Base-by-base conservation (phyloP, 2,797 vertebrate genomes). In the Gymnothorax javanicus region DNA sequence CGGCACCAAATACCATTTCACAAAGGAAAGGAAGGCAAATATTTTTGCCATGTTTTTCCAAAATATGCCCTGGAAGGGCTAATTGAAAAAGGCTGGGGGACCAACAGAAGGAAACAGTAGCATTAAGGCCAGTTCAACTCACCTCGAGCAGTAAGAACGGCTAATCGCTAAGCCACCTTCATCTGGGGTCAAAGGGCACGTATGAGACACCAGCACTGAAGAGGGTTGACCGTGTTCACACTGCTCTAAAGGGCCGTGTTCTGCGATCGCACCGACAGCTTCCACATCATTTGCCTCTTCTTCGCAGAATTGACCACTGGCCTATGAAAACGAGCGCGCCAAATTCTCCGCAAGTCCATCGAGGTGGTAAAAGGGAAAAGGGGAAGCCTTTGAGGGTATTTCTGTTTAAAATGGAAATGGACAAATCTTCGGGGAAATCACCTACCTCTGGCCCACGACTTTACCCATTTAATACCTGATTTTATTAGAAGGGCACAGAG, bases 361-460 rank as follows among this genome's bases (percentile, higher is more conserved):
- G 83, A 56, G 60, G 64, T 50, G 67, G 71, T 56, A 27, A 15
- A 62, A 20, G 75, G 27, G 15, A 43, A 1, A 2, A 54, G 43
- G 83, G 59, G 50, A 57, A 50, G 27, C 83, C 60, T 85, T 85
- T 85, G 87, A 87, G 54, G 60, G 25, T 43, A 59, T 59, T 82
- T 23, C 87, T 27, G 15, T 9, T 79, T 75, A 79, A 85, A 84
- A 84, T 87, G 86, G 86, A 87, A 84, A 87, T 82, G 60, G 83
- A 59, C 60, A 50, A 62, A 62, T 4, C 83, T 43, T 7, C 23
- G 43, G 83, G 27, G 83, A 62, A 84, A 87, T 87, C 84, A 84
- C 73, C 9, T 52, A 1, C 71, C 56, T 15, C 58, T 81, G 83
- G 87, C 83, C 58, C 83, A n/a, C 75, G 67, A 87, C 73, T 59